Evolutionary conservation across 2,888 invertebrate genomes (phyloP).

Genomic region (Phymatocera aterrima): DNA sequence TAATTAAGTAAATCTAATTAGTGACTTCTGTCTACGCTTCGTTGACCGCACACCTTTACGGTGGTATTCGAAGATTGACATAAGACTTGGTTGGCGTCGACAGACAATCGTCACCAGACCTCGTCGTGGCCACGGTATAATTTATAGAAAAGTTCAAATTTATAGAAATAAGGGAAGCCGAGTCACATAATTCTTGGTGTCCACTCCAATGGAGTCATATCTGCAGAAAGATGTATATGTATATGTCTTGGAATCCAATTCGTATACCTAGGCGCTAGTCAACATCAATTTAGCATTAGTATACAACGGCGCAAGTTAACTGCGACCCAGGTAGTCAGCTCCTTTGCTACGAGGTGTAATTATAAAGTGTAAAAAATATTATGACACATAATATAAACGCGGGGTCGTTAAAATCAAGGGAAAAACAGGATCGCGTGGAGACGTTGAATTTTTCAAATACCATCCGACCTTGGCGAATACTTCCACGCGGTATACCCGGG

Average conservation of each 20-base stretch:
- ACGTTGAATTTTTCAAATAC: conserved; percentile 27
- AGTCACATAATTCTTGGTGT: not conserved
- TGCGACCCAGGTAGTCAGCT: not conserved
- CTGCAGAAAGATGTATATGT: no score
- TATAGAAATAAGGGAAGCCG: not conserved
- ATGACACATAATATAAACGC: conserved; percentile 42
- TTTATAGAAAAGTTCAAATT: not conserved
- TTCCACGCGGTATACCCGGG: not conserved
- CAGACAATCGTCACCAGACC: conserved; percentile 13
- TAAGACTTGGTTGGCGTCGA: not conserved
- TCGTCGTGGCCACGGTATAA: not conserved
- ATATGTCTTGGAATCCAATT: not conserved
- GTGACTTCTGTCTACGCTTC: conserved; percentile 47
- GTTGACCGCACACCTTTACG: conserved; percentile 44
- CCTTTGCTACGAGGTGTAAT: not conserved
- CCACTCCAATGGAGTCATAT: not conserved
- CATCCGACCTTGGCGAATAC: conserved; percentile 32
- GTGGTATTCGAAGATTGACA: not conserved
- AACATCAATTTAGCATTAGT: not conserved
- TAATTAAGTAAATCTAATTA: conserved; percentile 51
- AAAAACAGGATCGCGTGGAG: conserved; percentile 42
- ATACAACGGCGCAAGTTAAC: not conserved
- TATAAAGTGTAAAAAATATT: conserved; percentile 31
- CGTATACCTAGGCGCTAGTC: not conserved
- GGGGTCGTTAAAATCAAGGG: conserved; percentile 38